Evolutionary conservation across 2,888 invertebrate genomes (phyloP).

Genomic region (Tanypteryx hageni): DNA sequence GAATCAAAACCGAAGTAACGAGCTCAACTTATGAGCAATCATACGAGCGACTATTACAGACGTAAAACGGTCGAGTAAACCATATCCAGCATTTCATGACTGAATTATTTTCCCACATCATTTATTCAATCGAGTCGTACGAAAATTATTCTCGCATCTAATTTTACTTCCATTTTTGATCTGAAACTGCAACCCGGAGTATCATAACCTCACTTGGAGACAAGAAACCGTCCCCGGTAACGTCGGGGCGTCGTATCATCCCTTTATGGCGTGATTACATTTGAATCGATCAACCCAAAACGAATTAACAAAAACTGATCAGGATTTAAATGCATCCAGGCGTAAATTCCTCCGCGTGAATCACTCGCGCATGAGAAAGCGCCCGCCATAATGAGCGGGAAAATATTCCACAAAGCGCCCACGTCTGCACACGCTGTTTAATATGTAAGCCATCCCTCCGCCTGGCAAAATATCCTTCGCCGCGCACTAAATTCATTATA

Average conservation of each 20-base stretch:
- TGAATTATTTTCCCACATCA: no score
- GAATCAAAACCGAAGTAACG: no score
- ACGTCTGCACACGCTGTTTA: not conserved
- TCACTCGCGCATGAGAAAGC: not conserved
- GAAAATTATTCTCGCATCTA: not conserved
- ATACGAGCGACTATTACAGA: no score
- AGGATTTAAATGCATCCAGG: not conserved
- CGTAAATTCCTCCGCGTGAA: slow-evolving; percentile 3
- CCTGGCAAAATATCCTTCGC: not conserved
- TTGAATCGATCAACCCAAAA: not conserved
- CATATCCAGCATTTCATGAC: no score
- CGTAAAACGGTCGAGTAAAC: no score
- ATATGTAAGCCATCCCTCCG: not conserved
- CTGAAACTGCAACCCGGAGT: not conserved
- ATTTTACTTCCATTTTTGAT: not conserved
- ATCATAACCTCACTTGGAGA: not conserved
- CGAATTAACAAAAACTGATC: not conserved
- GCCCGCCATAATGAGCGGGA: not conserved
- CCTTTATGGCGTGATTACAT: not conserved
- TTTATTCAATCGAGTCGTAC: not conserved
- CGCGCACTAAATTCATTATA: not conserved
- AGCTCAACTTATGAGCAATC: no score
- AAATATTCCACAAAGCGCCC: not conserved
- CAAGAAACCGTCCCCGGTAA: not conserved
- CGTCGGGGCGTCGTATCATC: not conserved